Evolutionary conservation across 92 coral and sea anemone genomes (phyloP), one percentile per base, ranked within the genome.

Genomic region (Meandrina meandrites): DNA sequence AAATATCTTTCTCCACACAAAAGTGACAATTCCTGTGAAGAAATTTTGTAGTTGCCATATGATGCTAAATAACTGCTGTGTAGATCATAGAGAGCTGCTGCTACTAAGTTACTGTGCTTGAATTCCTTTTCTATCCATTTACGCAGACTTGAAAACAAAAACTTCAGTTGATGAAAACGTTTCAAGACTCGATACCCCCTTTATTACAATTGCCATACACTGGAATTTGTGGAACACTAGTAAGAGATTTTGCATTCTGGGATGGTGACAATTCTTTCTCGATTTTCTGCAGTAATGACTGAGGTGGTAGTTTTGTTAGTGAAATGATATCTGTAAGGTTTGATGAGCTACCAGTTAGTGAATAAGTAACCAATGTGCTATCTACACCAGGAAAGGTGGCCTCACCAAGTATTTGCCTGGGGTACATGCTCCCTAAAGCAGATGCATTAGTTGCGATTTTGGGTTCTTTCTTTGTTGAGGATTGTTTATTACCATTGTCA

Each of bases 41-140:
- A 48, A 35, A 81, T 31, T 15, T 45, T 35, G 50, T 57, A 80
- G 84, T 19, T 84, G 76, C 17, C 45, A 32, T 71, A 36, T 3
- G 45, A 71, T 8, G 74, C 62, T 19, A 85, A 35, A 56, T 68
- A 89, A 22, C 34, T 37, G 79, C 84, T 57, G 2, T 87, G 74
- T 30, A 1, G 16, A 68, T 87, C 90, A 87, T 35, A 81, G 30
- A 75, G 16, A n/a, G 86, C 79, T 68, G 57, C 60, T 32, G 86
- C 51, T 30, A 80, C 86, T 21, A 36, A 60, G 15, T 54, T 12
- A 24, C 27, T 31, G 34, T 79, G 34, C 28, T 71, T 37, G 69
- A 87, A 87, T 28, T 83, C 86, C 72, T 57, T 50, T 24, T 37
- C 56, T 22, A 91, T 24, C 93, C 93, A 91, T n/a, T 67, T 27